These are phyloP conservation scores for Hipparchia sbordonii DNA, from an alignment of 2,888 invertebrate species.

Conservation along the genomic window DNA sequence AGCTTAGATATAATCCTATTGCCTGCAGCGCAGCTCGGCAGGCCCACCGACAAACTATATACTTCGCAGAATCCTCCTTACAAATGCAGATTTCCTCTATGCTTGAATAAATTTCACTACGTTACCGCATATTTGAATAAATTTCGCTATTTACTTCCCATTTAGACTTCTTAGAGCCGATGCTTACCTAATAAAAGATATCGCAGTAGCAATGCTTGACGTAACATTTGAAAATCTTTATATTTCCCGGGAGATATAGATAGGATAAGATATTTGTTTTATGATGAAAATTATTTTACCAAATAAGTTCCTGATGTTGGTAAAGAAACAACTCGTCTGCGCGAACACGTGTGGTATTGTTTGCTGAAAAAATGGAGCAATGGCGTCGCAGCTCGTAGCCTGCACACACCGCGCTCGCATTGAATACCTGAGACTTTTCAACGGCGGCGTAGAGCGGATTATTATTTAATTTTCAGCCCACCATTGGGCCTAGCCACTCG, in stretches of 20 bases:
- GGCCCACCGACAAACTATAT: neutral
- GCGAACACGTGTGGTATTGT: neutral
- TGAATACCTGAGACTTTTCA: neutral
- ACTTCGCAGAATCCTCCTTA: slow-evolving; percentile 20
- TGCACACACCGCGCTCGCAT: neutral
- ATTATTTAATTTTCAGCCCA: too few relatives aligned
- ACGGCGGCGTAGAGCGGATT: neutral
- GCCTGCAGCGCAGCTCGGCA: too few relatives aligned
- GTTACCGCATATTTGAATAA: slow-evolving; percentile 18
- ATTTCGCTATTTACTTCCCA: slow-evolving; percentile 24
- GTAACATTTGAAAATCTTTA: too few relatives aligned
- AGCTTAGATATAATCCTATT: too few relatives aligned
- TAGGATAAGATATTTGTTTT: too few relatives aligned
- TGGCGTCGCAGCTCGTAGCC: neutral
- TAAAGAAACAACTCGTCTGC: too few relatives aligned
- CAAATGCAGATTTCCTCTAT: slow-evolving; percentile 27
- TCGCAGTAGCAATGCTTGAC: neutral
- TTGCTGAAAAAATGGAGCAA: slow-evolving; percentile 1
- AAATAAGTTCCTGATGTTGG: too few relatives aligned
- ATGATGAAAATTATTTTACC: neutral
- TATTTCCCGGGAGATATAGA: too few relatives aligned
- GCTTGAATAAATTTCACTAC: slow-evolving; percentile 23
- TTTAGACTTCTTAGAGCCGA: slow-evolving; percentile 2
- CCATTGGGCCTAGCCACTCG: too few relatives aligned
- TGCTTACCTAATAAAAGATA: neutral